Base-by-base conservation (phyloP, 2,888 invertebrate species). In the Drosophila borealis region DNA sequence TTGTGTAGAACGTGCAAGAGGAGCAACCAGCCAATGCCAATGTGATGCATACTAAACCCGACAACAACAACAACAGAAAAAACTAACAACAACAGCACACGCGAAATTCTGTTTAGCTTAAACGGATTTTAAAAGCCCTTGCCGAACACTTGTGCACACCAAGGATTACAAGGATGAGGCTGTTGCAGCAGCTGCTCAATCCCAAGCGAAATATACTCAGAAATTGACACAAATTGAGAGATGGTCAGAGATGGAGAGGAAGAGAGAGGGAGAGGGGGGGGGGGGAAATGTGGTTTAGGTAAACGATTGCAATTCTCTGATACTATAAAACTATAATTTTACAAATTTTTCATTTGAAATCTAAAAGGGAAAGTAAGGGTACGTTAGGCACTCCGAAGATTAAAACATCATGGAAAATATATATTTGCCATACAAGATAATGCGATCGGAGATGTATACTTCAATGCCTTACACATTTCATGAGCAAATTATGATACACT, bases 91-190 rank as follows among this genome's bases (percentile, higher is more conserved):
- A 37, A 54, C 46, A 49, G 49, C 53, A 46, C n/a, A 66, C 71
- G 78, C 49, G 54, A 61, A 60, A 63, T 57, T 65, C 56, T 64
- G 81, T 72, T 69, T 57, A 68, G 49, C 45, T 68, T 80, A 70
- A 89, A 75, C 64, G 76, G 74, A 80, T 87, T 89, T 72, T 66
- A 64, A 80, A 74, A 69, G 74, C 37, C 64, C 68, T 76, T 55
- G 61, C 51, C 21, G 65, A 64, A 76, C 69, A 75, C 61, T 75
- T 68, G 68, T 74, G 79, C 63, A 57, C 39, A 48, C 55, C 49
- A 56, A 69, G 61, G 79, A 67, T 80, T 62, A 77, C 60, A 63
- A 34, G 66, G 49, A 49, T 48, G 42, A 51, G 36, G 42, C 41
- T 13, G 41, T 33, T 54, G 56, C 34, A 33, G 37, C 44, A 44